phyloP scores from a whole-genome alignment of 2,113 vertebrate genomes.

The Carassius carassius region DNA sequence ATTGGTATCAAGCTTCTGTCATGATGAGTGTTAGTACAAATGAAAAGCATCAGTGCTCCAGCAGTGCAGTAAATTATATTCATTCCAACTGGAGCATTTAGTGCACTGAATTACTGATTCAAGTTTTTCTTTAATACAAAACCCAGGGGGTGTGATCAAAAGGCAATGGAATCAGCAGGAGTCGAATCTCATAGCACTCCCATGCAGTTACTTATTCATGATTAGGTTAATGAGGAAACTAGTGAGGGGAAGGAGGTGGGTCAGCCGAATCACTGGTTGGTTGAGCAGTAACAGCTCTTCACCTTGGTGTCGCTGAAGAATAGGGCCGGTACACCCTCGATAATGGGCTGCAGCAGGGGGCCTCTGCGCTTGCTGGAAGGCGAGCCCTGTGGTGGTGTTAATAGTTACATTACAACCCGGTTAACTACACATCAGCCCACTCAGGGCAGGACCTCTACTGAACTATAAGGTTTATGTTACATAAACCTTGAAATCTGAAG shows the following conservation, averaged over 20 bases:
- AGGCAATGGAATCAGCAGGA: constrained; percentile 31
- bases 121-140: neutral
- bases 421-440: constrained; percentile 45
- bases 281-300: constrained; percentile 78
- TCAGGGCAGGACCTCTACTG: neutral
- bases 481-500: neutral
- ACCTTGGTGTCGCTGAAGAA: constrained; percentile 99
- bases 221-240: constrained; percentile 53
- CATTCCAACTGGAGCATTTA: neutral
- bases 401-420: constrained; percentile 81
- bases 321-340: constrained; percentile 97
- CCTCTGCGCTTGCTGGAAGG: constrained; percentile 99
- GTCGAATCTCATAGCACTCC: constrained; percentile 43
- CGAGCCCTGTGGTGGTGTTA: constrained; percentile 89
- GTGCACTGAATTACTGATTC: constrained; percentile 1
- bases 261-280: constrained; percentile 68
- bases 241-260: constrained; percentile 7
- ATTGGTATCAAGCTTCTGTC: neutral
- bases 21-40: constrained; percentile 17
- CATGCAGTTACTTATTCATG: constrained; percentile 70
- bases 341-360: constrained; percentile 97
- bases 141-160: constrained; percentile 15
- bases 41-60: constrained; percentile 17
- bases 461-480: neutral
- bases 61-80: neutral